A percentile compares a stretch with the other conserved stretches of the same genome.
phyloP scores from a whole-genome alignment of 2,113 vertebrate species.

The Acanthisitta chloris region DNA sequence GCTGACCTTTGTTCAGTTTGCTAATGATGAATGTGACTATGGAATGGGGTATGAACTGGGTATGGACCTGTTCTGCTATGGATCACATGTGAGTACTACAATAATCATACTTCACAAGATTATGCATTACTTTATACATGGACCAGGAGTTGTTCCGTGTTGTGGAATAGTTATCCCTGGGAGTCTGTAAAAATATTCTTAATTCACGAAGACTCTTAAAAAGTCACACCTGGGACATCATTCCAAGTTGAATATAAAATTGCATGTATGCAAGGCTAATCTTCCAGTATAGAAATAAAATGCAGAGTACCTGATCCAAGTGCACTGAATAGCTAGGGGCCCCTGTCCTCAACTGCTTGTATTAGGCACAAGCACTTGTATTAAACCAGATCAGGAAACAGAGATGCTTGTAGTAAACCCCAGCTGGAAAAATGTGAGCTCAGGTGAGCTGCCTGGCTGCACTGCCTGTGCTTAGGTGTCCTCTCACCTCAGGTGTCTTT shows the following conservation, averaged over 20 bases:
- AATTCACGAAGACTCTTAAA: not conserved
- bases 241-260: not conserved
- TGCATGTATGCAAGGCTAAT: not conserved
- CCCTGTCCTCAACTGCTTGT: not conserved
- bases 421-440: not conserved
- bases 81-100: constrained; percentile 87
- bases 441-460: not conserved
- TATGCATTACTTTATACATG: fast-evolving
- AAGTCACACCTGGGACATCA: not conserved
- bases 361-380: fast-evolving
- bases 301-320: not conserved
- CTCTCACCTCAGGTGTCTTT: not conserved
- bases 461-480: not conserved
- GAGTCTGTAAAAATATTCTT: not conserved
- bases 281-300: not conserved
- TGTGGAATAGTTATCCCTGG: not conserved
- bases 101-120: not conserved
- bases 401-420: not conserved
- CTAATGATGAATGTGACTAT: constrained; percentile 98
- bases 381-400: not conserved
- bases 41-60: constrained; percentile 97
- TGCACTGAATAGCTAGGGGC: not conserved
- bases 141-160: not conserved
- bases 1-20: constrained; percentile 95
- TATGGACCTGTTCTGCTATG: constrained; percentile 92